Conservation (phyloP, 2,888 invertebrate species). For the Cryptophagus acutangulus region DNA sequence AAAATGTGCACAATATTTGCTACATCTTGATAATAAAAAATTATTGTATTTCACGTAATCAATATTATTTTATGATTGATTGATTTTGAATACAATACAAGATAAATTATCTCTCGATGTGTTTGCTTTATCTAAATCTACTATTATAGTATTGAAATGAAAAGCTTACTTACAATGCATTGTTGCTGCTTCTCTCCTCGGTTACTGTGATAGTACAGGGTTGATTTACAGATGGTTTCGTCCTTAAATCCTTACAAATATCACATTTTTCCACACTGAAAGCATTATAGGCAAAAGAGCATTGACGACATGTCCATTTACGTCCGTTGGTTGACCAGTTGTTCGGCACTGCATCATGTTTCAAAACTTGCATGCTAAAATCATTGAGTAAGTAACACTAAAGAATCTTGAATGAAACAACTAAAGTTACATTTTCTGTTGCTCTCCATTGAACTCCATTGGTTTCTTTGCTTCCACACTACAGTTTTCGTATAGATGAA, state of each 20-base stretch:
- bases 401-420: conserved; percentile 1
- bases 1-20: too few species aligned
- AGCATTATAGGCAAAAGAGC: conserved; percentile 84
- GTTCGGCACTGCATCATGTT: conserved; percentile 32
- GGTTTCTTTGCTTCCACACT: conserved; percentile 31
- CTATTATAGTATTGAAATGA: too few species aligned
- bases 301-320: conserved; percentile 85
- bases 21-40: neutral
- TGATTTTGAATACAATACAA: neutral
- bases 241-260: conserved; percentile 68
- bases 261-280: conserved; percentile 76
- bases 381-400: conserved; percentile 14
- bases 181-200: conserved; percentile 46
- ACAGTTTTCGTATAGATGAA: conserved; percentile 45
- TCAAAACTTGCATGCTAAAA: conserved; percentile 39
- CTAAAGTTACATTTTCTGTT: too few species aligned
- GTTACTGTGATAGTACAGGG: conserved; percentile 69
- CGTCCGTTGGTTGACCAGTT: conserved; percentile 47
- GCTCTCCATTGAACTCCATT: too few species aligned
- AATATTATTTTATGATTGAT: neutral
- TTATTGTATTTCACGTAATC: too few species aligned
- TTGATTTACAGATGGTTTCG: conserved; percentile 59
- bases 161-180: conserved; percentile 29
- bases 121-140: too few species aligned
- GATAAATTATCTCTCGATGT: neutral